Conservation (phyloP, 2,888 invertebrate genomes). For the Hyppa rectilinea region DNA sequence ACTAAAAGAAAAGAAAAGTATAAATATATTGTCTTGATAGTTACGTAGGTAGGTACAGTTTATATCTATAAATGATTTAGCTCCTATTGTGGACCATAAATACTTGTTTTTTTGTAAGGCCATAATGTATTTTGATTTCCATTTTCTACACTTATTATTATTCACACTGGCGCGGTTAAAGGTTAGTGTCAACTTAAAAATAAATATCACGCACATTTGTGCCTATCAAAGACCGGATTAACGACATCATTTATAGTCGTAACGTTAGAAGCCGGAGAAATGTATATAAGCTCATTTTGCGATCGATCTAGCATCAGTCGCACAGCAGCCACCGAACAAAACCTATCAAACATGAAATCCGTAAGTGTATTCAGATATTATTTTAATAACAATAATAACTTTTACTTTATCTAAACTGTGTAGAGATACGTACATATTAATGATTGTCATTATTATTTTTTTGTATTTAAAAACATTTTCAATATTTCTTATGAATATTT, state of each 20-base stretch:
- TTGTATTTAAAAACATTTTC: no score
- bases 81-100: neutral
- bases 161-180: slow-evolving; percentile 21
- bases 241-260: slow-evolving; percentile 27
- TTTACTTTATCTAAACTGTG: neutral
- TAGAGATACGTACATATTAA: neutral
- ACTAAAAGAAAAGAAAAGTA: neutral
- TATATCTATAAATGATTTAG: neutral
- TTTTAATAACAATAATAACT: neutral
- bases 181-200: slow-evolving; percentile 47
- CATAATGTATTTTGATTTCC: slow-evolving; percentile 23
- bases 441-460: no score
- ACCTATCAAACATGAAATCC: slow-evolving; percentile 59
- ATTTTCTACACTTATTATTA: slow-evolving; percentile 35
- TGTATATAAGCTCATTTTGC: slow-evolving; percentile 54
- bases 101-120: slow-evolving; percentile 7
- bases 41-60: neutral
- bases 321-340: slow-evolving; percentile 50
- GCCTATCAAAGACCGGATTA: slow-evolving; percentile 39
- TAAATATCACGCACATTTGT: slow-evolving; percentile 29
- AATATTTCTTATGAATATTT: no score
- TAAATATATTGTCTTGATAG: neutral
- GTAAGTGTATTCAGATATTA: slow-evolving; percentile 41
- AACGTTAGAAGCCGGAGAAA: slow-evolving; percentile 18
- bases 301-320: slow-evolving; percentile 45